Percentiles rank a stretch among this genome's conserved stretches.
These are phyloP conservation scores for Mylabris sibirica DNA, from an alignment of 2,888 invertebrate genomes.

Conservation along the genomic window DNA sequence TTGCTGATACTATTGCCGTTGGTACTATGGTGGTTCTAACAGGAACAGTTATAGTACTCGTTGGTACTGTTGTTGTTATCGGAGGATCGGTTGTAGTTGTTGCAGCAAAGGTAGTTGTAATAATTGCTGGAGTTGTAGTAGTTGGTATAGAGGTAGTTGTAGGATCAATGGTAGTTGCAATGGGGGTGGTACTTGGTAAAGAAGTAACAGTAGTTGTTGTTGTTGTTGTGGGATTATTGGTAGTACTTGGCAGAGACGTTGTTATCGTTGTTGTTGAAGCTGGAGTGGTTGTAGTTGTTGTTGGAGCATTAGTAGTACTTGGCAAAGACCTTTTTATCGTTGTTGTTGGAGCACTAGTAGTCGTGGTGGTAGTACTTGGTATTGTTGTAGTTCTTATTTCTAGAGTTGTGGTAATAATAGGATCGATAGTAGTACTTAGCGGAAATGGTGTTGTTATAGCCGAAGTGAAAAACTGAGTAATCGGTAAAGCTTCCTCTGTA, in stretches of 20 bases:
- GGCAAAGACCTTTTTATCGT: no score
- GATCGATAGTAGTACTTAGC: constrained; percentile 24
- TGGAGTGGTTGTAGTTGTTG: constrained; percentile 35
- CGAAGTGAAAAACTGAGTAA: constrained; percentile 18
- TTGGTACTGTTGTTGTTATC: constrained; percentile 36
- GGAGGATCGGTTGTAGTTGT: constrained; percentile 24
- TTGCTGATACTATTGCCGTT: constrained; percentile 32
- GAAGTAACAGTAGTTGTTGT: constrained; percentile 19
- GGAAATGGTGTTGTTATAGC: constrained; percentile 23
- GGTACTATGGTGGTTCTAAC: constrained; percentile 26
- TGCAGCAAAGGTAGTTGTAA: constrained; percentile 22
- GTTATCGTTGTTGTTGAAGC: constrained; percentile 32
- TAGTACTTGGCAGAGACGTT: constrained; percentile 29
- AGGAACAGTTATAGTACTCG: constrained; percentile 23
- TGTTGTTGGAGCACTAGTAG: constrained; percentile 44
- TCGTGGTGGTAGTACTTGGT: constrained; percentile 30
- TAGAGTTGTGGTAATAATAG: constrained; percentile 44
- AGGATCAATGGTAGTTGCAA: constrained; percentile 32
- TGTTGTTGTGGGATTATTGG: constrained; percentile 36
- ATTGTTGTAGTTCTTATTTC: constrained; percentile 37
- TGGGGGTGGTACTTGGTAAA: constrained; percentile 21
- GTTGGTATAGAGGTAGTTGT: constrained; percentile 29
- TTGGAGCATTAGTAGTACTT: constrained; percentile 35
- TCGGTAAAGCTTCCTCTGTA: constrained; percentile 15
- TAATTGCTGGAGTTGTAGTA: constrained; percentile 34